Base-by-base conservation (phyloP, 2,888 invertebrate genomes). In the Lasioglossum marginatum region DNA sequence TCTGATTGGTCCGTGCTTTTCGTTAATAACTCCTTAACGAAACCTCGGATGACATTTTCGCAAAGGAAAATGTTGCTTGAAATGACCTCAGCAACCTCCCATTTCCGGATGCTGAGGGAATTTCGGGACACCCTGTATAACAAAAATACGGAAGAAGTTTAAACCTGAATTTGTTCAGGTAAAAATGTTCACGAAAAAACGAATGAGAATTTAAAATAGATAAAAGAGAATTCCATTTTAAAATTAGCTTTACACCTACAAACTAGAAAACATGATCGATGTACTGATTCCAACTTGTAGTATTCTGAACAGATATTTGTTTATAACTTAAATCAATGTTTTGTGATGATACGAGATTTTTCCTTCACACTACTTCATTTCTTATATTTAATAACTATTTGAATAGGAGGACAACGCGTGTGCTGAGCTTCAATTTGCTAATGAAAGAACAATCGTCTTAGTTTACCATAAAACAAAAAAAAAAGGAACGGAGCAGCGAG, bases 391-490 rank as follows among this genome's bases (percentile, higher is more conserved):
- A 43, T 27, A 43, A 43, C 27, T 37, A n/a, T 40, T 68, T 40
- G 4, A 70, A 70, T n/a, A 12, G 4, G 4, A n/a, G 2, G 6
- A 6, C 4, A 5, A 14, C 16, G 23, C 23, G 71, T 16, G 27
- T 27, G 3, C 16, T 6, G 14, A 5, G 19, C n/a, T 43, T 8
- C 43, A 71, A 71, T 43, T n/a, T 43, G 27, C 27, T 43, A 71
- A 71, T 43, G 43, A 27, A 71, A 71, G 40, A 71, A 71, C 71
- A 27, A 43, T 37, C 27, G 71, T 37, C 27, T n/a, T 27, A 43
- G 43, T 71, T 71, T 71, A 43, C 43, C 43, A 27, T 27, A 27
- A 27, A 27, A 27, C 10, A 27, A 70, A 12, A 31, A 14, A 34
- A 63, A 66, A 6, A 12, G 57, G 12, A 57, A n/a, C n/a, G n/a